Base-by-base conservation (phyloP, 2,113 vertebrate genomes). In the Dasyornis broadbenti region DNA sequence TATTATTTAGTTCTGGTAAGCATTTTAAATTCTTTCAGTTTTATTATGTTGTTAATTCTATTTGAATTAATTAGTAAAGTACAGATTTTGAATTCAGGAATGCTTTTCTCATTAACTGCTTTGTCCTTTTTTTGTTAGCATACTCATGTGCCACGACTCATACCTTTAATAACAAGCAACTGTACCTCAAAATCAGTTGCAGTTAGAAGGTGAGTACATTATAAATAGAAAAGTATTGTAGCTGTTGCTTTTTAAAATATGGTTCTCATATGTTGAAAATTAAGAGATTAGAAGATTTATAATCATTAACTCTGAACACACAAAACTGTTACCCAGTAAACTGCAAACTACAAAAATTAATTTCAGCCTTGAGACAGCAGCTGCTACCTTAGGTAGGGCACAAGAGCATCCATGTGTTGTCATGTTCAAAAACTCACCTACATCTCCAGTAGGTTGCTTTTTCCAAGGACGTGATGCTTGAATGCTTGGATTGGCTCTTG, bases 141-240 rank as follows among this genome's bases (percentile, higher is more conserved):
- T 97, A 99, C 99, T 40, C 99, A 99, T 23, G 99, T 99, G 89
- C 99, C 99, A 77, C 97, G 99, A 75, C 99, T 99, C 71, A 99
- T 99, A 97, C 99, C 99, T 89, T 98, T 99, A 97, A 99, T 99
- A 97, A 99, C 99, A 97, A 99, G 99, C 95, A 99, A 99, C 98
- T 99, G 99, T 98, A 99, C 99, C 24, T 99, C 98, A 90, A 99
- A 99, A 96, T 99, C 99, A 89, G 99, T 99, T 97, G 97, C 99
- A 40, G 99, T 99, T 50, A 98, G 99, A 93, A 99, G 99, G 99
- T 99, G 91, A 97, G 98, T 95, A 63, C 45, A 37, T 63, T 49
- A 33, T 53, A 52, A 82, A 50, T 15, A 50, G 4, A 30, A 57
- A 66, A 47, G 42, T 9, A 40, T 39, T 75, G 57, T 72, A 78